These are phyloP conservation scores for Sarcophaga variegata DNA, from an alignment of 2,888 invertebrate species.

Conservation along the genomic window DNA sequence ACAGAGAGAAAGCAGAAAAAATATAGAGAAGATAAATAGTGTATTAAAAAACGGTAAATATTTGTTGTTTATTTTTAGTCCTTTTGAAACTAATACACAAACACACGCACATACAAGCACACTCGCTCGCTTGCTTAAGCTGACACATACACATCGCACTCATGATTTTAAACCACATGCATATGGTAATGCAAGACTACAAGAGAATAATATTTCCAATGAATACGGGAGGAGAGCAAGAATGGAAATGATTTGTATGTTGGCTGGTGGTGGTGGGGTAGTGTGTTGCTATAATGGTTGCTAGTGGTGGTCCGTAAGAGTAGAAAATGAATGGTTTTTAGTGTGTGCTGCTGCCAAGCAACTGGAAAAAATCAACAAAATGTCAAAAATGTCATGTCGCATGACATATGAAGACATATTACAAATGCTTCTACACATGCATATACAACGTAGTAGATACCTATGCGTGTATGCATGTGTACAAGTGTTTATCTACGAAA, in stretches of 20 bases:
- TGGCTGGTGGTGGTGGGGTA: constrained; percentile 4
- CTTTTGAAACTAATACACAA: constrained; percentile 59
- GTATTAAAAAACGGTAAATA: constrained; percentile 54
- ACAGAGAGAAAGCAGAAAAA: not conserved
- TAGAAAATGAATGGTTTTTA: not conserved
- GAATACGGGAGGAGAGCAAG: not conserved
- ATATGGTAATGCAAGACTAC: not conserved
- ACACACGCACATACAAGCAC: not conserved
- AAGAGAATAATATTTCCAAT: constrained; percentile 13
- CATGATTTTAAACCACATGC: not conserved
- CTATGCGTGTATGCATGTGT: too few relatives aligned
- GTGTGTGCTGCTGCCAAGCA: constrained; percentile 41
- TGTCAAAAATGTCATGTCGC: constrained; percentile 65
- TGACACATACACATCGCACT: not conserved
- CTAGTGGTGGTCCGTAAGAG: constrained; percentile 3
- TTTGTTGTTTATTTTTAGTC: constrained; percentile 46
- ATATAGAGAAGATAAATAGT: not conserved
- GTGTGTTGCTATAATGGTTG: not conserved
- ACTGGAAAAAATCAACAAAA: constrained; percentile 66
- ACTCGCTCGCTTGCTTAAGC: too few relatives aligned
- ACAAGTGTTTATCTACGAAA: not conserved
- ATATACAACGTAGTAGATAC: not conserved
- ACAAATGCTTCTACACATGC: constrained; percentile 25
- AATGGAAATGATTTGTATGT: not conserved
- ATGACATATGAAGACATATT: constrained; percentile 63